Base-by-base conservation (phyloP, 64 coral and sea anemone species). In the Cladopsammia gracilis region DNA sequence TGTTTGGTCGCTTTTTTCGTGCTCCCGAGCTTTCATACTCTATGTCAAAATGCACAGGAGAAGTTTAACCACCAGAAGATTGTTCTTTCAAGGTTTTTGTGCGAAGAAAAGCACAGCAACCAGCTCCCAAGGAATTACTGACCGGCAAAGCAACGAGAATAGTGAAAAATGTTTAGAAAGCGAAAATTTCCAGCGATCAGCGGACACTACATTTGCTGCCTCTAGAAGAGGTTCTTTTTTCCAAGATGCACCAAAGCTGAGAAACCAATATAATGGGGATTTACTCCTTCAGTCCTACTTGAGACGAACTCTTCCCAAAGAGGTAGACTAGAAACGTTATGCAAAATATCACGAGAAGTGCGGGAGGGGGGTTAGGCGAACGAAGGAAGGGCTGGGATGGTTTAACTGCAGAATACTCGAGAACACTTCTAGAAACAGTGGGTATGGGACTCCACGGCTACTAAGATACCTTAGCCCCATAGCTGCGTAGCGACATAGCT, bases 241-340 rank as follows among this genome's bases (percentile, higher is more conserved):
- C 64, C 89, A 96, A 88, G 83, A 83, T 4, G 71, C 84, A 20
- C 94, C 94, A 48, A 71, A n/a, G 24, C 48, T 96, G 6, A 76
- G 68, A 4, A 96, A 96, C 47, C 89, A 96, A 42, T 96, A 83
- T 34, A 92, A 44, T 12, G 83, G 68, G 25, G 94, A 96, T 80
- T 11, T 87, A 20, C 72, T 82, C 56, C 54, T 96, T 0, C 78
- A 61, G 20, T 77, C 88, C 3, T 88, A 66, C 71, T 62, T 96
- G 25, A 88, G 87, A 42, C 70, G 89, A 92, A 84, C 85, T 82
- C 73, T 96, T 44, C 84, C 94, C 3, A 7, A 19, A 46, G 83
- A 96, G 57, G 94, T 96, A 43, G 45, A 20, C 0, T 50, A 14
- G 47, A 19, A 10, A 8, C 16, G 23, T 34, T 34, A 34, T n/a